These are phyloP conservation scores for Huso huso DNA, from an alignment of 2,797 vertebrate genomes.

Conservation along the genomic window DNA sequence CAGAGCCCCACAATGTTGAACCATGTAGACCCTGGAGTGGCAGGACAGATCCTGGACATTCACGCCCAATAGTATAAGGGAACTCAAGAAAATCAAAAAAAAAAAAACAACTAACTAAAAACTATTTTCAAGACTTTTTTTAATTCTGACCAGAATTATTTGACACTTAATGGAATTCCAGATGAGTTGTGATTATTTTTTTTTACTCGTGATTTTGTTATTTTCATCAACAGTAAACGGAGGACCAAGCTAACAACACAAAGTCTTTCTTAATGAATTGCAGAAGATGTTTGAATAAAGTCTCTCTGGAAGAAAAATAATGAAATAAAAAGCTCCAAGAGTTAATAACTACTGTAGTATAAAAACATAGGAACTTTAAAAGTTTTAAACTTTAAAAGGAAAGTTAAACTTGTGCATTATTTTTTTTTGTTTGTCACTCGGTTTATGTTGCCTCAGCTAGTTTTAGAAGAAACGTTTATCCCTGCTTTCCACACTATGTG, in stretches of 20 bases:
- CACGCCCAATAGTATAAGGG: slow-evolving; percentile 85
- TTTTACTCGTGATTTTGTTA: slow-evolving; percentile 86
- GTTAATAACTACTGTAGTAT: slow-evolving; percentile 99
- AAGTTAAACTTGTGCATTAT: slow-evolving; percentile 97
- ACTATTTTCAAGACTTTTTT: slow-evolving; percentile 86
- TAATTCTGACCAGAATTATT: slow-evolving; percentile 91
- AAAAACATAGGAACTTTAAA: slow-evolving; percentile 91
- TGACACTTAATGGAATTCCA: slow-evolving; percentile 90
- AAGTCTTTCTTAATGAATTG: slow-evolving; percentile 81
- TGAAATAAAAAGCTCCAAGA: slow-evolving; percentile 84
- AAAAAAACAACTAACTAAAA: slow-evolving; percentile 58
- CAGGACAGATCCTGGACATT: slow-evolving; percentile 88
- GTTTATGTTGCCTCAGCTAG: slow-evolving; percentile 96
- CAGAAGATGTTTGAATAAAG: slow-evolving; percentile 57
- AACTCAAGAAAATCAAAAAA: slow-evolving; percentile 71
- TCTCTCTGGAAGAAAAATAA: slow-evolving; percentile 70
- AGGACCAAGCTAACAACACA: slow-evolving; percentile 80
- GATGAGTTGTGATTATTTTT: slow-evolving; percentile 91
- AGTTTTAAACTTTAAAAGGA: too few relatives aligned
- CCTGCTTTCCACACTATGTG: slow-evolving; percentile 98
- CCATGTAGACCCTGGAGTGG: slow-evolving; percentile 81
- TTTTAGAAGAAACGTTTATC: slow-evolving; percentile 90
- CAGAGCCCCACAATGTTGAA: slow-evolving; percentile 83
- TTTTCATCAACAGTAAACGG: slow-evolving; percentile 81
- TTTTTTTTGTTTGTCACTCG: slow-evolving; percentile 86